phyloP scores from a whole-genome alignment of 2,113 vertebrate species.

The Ploceus nigricollis region DNA sequence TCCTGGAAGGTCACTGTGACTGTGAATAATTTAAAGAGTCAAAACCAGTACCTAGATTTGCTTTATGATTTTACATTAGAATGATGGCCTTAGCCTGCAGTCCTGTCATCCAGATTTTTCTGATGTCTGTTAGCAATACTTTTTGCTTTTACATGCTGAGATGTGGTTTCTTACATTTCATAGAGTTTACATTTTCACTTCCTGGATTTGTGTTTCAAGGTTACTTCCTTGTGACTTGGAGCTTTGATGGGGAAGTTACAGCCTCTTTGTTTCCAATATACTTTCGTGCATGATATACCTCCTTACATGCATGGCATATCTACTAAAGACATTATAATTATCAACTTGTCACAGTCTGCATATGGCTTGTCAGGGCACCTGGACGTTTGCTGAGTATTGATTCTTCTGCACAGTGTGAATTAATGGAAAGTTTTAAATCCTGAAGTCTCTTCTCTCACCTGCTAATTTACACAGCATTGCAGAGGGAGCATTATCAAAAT shows the following conservation, averaged over 20 bases:
- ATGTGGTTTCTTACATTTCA: neutral
- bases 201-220: neutral
- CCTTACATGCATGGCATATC: neutral
- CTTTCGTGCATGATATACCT: neutral
- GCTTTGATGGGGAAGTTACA: neutral
- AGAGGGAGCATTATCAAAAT: neutral
- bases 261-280: neutral
- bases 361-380: neutral
- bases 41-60: neutral
- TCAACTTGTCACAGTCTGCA: neutral
- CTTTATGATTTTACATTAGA: neutral
- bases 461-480: neutral
- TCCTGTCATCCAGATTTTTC: neutral
- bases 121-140: neutral
- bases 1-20: constrained; percentile 1
- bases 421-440: neutral
- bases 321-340: neutral
- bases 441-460: neutral
- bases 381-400: neutral
- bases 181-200: neutral
- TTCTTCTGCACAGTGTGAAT: neutral
- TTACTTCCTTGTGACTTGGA: neutral
- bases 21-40: neutral
- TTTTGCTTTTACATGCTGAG: neutral
- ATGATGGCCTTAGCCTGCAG: neutral